Conservation (phyloP, 2,888 invertebrate genomes). For the Alviniconcha strummeri region DNA sequence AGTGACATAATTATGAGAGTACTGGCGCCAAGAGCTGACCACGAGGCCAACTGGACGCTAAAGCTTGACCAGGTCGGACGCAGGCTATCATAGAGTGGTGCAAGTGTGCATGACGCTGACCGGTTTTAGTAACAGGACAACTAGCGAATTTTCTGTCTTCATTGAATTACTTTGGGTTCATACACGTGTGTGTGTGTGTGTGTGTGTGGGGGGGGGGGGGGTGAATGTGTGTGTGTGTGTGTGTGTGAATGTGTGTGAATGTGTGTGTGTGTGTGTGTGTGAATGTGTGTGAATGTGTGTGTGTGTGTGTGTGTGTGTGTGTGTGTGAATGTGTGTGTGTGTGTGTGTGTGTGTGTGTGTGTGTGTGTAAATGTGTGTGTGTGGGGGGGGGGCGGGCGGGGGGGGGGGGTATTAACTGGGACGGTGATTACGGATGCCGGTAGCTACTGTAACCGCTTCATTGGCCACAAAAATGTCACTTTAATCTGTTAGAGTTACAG, state of each 20-base stretch:
- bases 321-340: too few species aligned
- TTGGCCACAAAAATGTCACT: neutral
- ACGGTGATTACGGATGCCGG: neutral
- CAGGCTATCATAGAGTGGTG: neutral
- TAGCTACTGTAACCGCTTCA: neutral
- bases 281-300: neutral
- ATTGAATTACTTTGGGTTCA: neutral
- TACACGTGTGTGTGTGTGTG: neutral
- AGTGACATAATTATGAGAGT: too few species aligned
- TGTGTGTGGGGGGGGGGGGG: neutral
- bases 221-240: neutral
- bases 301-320: neutral
- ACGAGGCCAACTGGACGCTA: too few species aligned
- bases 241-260: neutral
- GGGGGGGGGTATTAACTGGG: too few species aligned
- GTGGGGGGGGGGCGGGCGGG: too few species aligned
- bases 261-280: neutral
- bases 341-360: neutral
- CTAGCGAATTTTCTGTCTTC: neutral
- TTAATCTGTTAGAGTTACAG: neutral
- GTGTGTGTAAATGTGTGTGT: neutral
- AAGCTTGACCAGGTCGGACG: too few species aligned
- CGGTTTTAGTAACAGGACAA: neutral
- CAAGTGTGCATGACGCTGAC: neutral
- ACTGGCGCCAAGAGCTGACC: too few species aligned